phyloP scores from a whole-genome alignment of 2,113 vertebrate genomes.

The Dasyprocta punctata region DNA sequence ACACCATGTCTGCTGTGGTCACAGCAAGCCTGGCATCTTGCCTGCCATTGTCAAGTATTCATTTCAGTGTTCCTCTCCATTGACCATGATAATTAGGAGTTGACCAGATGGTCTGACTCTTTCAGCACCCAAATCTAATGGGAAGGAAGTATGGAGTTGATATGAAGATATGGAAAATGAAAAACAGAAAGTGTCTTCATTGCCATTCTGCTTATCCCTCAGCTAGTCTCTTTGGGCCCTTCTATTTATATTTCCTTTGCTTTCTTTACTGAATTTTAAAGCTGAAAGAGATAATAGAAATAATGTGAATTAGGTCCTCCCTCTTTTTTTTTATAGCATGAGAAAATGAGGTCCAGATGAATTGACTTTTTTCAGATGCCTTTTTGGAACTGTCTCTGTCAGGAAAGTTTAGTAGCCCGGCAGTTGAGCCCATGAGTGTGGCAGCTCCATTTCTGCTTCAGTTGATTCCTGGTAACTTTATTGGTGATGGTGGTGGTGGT shows the following conservation, averaged over 20 bases:
- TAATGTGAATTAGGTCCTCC: background rate
- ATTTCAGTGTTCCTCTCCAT: slow-evolving; percentile 28
- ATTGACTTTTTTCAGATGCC: background rate
- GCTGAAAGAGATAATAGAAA: slow-evolving; percentile 34
- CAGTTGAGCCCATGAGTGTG: background rate
- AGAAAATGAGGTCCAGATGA: background rate
- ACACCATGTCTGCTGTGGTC: background rate
- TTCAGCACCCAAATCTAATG: slow-evolving; percentile 53
- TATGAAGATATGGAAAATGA: background rate
- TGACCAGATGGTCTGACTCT: slow-evolving; percentile 63
- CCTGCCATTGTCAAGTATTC: background rate
- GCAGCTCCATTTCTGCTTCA: background rate
- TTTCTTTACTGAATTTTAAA: slow-evolving; percentile 45
- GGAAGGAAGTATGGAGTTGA: slow-evolving; percentile 43
- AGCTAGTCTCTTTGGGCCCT: background rate
- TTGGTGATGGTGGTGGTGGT: background rate
- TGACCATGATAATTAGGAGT: slow-evolving; percentile 39
- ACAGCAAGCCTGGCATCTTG: background rate
- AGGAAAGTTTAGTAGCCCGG: background rate
- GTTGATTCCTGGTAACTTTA: background rate
- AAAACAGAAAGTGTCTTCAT: slow-evolving; percentile 26
- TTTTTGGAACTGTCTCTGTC: background rate
- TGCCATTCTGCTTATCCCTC: background rate
- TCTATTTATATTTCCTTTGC: background rate
- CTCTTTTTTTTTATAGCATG: background rate